Conservation (phyloP, 2,797 vertebrate species). For the Pseudopleuronectes americanus region DNA sequence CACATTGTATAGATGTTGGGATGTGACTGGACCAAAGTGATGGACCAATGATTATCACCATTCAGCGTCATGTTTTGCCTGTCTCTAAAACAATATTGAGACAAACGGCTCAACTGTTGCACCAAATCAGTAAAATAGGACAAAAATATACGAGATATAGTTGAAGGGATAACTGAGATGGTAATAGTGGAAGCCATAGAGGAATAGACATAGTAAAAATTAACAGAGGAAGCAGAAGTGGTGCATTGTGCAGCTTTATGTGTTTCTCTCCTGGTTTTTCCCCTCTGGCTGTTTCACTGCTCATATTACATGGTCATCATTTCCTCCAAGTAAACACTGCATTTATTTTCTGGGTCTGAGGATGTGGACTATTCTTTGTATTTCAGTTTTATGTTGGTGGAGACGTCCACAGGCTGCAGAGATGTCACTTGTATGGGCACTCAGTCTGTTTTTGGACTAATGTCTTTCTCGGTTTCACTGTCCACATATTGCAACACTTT, state of each 20-base stretch:
- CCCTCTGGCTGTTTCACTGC: constrained; percentile 2
- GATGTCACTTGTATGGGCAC: neutral
- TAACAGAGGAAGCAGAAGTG: constrained; percentile 4
- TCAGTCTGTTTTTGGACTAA: neutral
- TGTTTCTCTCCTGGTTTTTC: constrained; percentile 19
- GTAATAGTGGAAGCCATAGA: neutral
- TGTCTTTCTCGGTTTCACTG: neutral
- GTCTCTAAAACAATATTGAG: neutral
- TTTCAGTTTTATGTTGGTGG: constrained; percentile 11
- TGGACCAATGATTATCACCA: too few relatives aligned
- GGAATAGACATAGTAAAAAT: neutral
- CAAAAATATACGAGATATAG: neutral
- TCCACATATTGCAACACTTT: neutral
- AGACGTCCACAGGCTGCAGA: constrained; percentile 21
- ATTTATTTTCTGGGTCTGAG: neutral
- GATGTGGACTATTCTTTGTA: neutral
- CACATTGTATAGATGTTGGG: too few relatives aligned
- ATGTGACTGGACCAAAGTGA: too few relatives aligned
- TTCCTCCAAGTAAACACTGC: neutral
- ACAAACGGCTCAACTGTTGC: neutral
- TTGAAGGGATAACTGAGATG: too few relatives aligned
- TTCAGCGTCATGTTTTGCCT: too few relatives aligned
- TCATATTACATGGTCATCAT: neutral
- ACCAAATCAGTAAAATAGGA: neutral
- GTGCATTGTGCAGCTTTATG: constrained; percentile 13